Base-by-base conservation (phyloP, 2,888 invertebrate species). In the Agrotis exclamationis region DNA sequence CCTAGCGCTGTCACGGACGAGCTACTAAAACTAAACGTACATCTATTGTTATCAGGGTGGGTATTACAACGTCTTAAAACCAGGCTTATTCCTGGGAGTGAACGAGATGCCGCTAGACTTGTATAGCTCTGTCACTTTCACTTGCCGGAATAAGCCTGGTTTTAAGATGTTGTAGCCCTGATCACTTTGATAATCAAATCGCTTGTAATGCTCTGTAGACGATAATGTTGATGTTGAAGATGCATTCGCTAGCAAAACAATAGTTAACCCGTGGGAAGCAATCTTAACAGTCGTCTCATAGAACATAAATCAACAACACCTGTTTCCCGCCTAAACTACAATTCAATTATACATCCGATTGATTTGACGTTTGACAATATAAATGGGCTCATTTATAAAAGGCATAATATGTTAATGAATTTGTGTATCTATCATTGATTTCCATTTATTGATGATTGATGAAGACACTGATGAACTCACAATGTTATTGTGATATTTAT, bases 261-360 rank as follows among this genome's bases (percentile, higher is more conserved):
- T 5, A 28, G 50, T 14, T 14, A 24, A 56, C 22, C 5, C 50
- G 59, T 80, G 51, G 28, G 56, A 66, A 48, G 24, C n/a, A 11
- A 45, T 13, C 62, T 48, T 74, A 54, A 59, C 20, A 57, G 24
- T 62, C 64, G 9, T 62, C 60, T 11, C 59, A 82, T 72, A 24
- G n/a, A 33, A 13, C 20, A 74, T 75, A 59, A 80, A 84, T 82
- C 78, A 74, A 78, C 69, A 70, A 45, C 74, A 80, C 74, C 73
- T 76, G 73, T 72, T 72, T 22, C 44, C 50, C 22, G 20, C 44
- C 20, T 24, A 63, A 66, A 51, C 45, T 63, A 58, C 67, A 73
- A 69, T 80, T 78, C 69, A 77, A 75, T 83, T 70, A 54, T 48
- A 74, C 59, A 63, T 44, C 20, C 39, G 63, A 80, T 65, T 57